phyloP scores from a whole-genome alignment of 2,797 vertebrate species.

The Molossus alvarezi region DNA sequence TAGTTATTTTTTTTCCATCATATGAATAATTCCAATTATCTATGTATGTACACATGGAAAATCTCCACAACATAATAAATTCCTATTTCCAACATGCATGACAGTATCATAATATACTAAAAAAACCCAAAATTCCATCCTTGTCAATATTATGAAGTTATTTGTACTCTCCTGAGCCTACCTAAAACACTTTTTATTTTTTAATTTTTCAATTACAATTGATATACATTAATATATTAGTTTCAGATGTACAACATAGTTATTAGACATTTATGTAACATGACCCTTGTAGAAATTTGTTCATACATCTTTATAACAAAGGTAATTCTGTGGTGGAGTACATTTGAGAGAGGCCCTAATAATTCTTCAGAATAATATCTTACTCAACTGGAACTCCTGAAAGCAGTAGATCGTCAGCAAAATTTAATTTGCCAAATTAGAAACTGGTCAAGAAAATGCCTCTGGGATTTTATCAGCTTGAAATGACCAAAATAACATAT shows the following conservation, averaged over 20 bases:
- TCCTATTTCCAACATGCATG: not conserved
- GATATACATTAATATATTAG: not conserved
- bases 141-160: slow-evolving; percentile 30
- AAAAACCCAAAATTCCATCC: not conserved
- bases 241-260: not conserved
- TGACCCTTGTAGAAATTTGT: slow-evolving; percentile 38
- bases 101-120: slow-evolving; percentile 16
- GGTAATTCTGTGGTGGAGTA: slow-evolving; percentile 4
- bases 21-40: not conserved
- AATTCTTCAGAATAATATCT: slow-evolving; percentile 45
- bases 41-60: not conserved
- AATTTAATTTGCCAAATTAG: slow-evolving; percentile 67
- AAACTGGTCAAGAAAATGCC: slow-evolving; percentile 43
- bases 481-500: slow-evolving; percentile 65
- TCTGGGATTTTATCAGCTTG: slow-evolving; percentile 38
- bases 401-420: slow-evolving; percentile 50
- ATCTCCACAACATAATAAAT: not conserved
- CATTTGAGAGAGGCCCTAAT: slow-evolving; percentile 47
- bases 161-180: not conserved
- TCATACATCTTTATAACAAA: slow-evolving; percentile 58
- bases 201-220: not conserved
- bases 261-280: not conserved
- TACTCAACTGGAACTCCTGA: slow-evolving; percentile 37
- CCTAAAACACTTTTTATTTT: not conserved
- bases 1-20: not conserved